These are phyloP conservation scores for Tetragnatha montana DNA, from an alignment of 2,888 invertebrate species.

Conservation along the genomic window DNA sequence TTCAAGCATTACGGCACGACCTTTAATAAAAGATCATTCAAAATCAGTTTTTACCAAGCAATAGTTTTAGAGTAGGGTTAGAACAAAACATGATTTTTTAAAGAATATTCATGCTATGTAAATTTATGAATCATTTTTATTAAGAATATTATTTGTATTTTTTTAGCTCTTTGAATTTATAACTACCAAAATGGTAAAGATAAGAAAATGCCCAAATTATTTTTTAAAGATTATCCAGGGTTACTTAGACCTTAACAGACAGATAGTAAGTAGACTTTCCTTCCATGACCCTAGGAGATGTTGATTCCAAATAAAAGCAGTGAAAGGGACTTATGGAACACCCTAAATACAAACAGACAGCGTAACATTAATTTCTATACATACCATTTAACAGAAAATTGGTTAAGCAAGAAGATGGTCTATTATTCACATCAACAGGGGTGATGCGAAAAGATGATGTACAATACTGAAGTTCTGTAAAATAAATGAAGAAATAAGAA, in stretches of 20 bases:
- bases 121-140: too few species aligned
- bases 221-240: neutral
- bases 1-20: conserved; percentile 82
- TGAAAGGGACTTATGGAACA: too few species aligned
- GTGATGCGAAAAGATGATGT: conserved; percentile 92
- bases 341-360: too few species aligned
- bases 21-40: conserved; percentile 72
- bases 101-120: too few species aligned
- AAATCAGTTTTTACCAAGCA: neutral
- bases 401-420: conserved; percentile 97
- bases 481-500: conserved; percentile 33
- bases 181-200: neutral
- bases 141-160: too few species aligned
- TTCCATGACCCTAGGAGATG: too few species aligned
- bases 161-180: too few species aligned
- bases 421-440: conserved; percentile 95
- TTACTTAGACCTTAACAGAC: neutral
- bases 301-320: too few species aligned
- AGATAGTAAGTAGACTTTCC: neutral
- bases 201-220: neutral
- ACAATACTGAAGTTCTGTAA: conserved; percentile 86
- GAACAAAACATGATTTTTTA: too few species aligned
- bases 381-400: conserved; percentile 95
- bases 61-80: too few species aligned
- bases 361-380: neutral